These are phyloP conservation scores for Stratiolaelaps scimitus DNA, from an alignment of 1,140 invertebrate species.

Conservation along the genomic window DNA sequence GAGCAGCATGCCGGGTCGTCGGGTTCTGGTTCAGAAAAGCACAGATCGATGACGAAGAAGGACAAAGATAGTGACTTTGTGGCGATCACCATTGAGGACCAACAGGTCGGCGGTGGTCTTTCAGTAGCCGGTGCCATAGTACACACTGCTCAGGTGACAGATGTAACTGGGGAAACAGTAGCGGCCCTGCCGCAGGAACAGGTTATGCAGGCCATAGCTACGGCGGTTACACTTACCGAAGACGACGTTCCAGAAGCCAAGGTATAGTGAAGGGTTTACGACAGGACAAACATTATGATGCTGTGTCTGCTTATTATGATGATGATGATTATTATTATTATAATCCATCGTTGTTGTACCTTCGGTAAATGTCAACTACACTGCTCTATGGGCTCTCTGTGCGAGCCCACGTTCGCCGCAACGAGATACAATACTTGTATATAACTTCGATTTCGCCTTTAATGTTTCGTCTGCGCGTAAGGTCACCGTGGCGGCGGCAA, in stretches of 20 bases:
- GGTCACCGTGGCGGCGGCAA: slow-evolving; percentile 32
- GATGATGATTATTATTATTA: no score
- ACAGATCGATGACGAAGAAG: slow-evolving; percentile 26
- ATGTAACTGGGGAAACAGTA: slow-evolving; percentile 79
- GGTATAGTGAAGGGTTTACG: not conserved
- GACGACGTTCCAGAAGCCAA: slow-evolving; percentile 51
- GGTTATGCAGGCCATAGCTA: slow-evolving; percentile 62
- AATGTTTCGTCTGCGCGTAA: not conserved
- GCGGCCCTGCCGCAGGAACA: slow-evolving; percentile 70
- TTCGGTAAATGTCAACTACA: no score
- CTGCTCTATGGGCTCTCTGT: no score
- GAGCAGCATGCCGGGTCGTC: not conserved
- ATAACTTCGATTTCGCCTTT: no score
- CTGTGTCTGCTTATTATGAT: no score
- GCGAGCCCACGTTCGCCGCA: no score
- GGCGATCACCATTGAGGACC: slow-evolving; percentile 20
- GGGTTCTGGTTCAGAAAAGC: not conserved
- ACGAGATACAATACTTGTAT: no score
- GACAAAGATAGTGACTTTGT: slow-evolving; percentile 24
- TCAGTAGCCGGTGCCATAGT: slow-evolving; percentile 28
- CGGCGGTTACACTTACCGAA: slow-evolving; percentile 72
- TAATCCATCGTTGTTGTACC: no score
- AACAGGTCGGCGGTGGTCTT: not conserved
- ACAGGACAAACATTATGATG: no score
- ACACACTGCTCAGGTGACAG: slow-evolving; percentile 58